Conservation (phyloP, 2,797 vertebrate species). For the Enteromius trimaculatus region DNA sequence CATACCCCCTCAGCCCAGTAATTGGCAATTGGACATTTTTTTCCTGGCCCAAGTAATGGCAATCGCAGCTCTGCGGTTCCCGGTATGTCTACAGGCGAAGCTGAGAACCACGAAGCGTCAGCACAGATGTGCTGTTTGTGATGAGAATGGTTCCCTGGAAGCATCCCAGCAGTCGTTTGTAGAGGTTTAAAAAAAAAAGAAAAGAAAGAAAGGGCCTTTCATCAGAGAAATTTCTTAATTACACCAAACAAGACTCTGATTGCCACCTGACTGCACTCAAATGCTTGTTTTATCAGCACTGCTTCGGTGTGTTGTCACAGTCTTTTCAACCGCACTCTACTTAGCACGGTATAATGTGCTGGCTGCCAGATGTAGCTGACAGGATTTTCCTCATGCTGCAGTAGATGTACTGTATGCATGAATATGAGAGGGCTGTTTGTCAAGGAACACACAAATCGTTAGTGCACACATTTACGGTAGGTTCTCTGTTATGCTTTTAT, state of each 20-base stretch:
- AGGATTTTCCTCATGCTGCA: neutral
- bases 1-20: constrained; percentile 21
- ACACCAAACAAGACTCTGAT: constrained; percentile 29
- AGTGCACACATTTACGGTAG: neutral
- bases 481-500: neutral
- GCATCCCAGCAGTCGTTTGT: constrained; percentile 26
- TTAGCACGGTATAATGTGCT: constrained; percentile 13
- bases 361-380: neutral
- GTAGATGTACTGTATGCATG: constrained; percentile 10
- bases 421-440: neutral
- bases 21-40: constrained; percentile 35
- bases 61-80: constrained; percentile 11
- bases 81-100: constrained; percentile 7
- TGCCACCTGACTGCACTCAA: constrained; percentile 39
- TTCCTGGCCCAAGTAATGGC: constrained; percentile 33
- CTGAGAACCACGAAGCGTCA: neutral
- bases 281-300: constrained; percentile 24
- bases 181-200: constrained; percentile 24
- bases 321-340: constrained; percentile 14
- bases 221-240: constrained; percentile 51
- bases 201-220: constrained; percentile 7
- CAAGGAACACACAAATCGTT: neutral
- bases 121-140: constrained; percentile 36
- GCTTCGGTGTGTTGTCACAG: constrained; percentile 12
- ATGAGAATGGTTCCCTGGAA: constrained; percentile 27